Conservation (phyloP, 2,113 vertebrate genomes). For the Rhabdomys dilectus region DNA sequence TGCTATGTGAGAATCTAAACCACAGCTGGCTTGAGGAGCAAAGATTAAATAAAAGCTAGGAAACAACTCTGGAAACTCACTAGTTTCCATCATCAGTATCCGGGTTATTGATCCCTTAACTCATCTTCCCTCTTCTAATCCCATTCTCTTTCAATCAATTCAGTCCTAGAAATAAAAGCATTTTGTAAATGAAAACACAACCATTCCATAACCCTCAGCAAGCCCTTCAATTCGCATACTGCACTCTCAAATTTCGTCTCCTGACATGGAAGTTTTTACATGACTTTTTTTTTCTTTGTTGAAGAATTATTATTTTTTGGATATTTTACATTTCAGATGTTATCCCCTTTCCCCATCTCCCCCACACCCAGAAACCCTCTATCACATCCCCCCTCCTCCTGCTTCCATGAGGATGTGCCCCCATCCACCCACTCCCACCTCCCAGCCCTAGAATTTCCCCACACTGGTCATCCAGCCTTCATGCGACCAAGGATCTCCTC, state of each 20-base stretch:
- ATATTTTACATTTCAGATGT: too few species aligned
- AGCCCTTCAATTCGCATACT: background rate
- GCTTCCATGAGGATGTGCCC: too few species aligned
- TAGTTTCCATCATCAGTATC: slow-evolving; percentile 4
- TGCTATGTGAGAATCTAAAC: slow-evolving; percentile 35
- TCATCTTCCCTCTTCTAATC: background rate
- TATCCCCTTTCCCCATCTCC: too few species aligned
- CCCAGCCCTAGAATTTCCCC: too few species aligned
- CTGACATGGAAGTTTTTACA: background rate
- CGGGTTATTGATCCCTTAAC: background rate
- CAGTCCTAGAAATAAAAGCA: background rate
- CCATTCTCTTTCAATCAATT: background rate
- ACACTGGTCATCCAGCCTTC: too few species aligned
- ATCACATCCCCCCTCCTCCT: too few species aligned
- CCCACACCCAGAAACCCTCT: too few species aligned
- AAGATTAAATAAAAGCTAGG: slow-evolving; percentile 8
- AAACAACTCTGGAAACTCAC: background rate
- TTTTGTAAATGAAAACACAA: slow-evolving; percentile 30
- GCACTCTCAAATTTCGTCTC: slow-evolving; percentile 34
- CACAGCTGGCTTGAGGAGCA: background rate
- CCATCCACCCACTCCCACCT: too few species aligned
- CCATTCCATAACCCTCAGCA: background rate
- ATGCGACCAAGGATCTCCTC: too few species aligned
- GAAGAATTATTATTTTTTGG: too few species aligned
- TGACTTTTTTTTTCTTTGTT: background rate